Evolutionary conservation across 2,888 invertebrate genomes (phyloP), one percentile per base, ranked within the genome.

Genomic region (Coleophora flavipennella): DNA sequence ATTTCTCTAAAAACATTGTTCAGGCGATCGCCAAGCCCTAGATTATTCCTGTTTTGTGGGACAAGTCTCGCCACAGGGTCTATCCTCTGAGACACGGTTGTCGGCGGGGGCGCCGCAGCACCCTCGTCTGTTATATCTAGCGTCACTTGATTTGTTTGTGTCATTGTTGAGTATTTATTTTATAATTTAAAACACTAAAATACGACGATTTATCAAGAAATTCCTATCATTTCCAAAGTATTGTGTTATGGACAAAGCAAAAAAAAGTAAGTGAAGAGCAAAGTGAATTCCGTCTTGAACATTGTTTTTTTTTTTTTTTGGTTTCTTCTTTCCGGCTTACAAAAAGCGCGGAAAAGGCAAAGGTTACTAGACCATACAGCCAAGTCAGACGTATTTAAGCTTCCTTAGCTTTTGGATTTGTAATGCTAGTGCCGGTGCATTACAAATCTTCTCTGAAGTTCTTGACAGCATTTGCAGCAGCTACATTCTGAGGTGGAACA

Each of bases 1-100:
- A 90, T 88, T 68, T 89, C 90, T 55, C 90, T 85, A 45, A 90
- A 78, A 12, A 83, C 80, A 60, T 59, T 78, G 44, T 77, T 79
- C 13, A 84, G 64, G 12, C 83, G 74, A 45, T 84, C 84, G 10
- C 81, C 80, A 31, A 84, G 57, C 31, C 84, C 78, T 44, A 80
- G 45, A 54, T 71, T 77, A 55, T 51, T 73, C 48, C 80, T 73
- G 46, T 62, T 69, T 35, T 66, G 50, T 45, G 56, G 55, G 39
- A 61, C 49, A 46, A 66, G 62, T 49, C 84, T 72, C 39, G 74
- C 40, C 52, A 67, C 62, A 3, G 77, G 65, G 42, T 83, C 80
- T 48, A 73, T 57, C 53, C 80, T 66, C 43, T 67, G 71, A 9
- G 63, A 57, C 61, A 64, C 71, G 45, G 60, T 66, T 41, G 74